phyloP scores from a whole-genome alignment of 2,797 vertebrate species.

The Coregonus ussuriensis region DNA sequence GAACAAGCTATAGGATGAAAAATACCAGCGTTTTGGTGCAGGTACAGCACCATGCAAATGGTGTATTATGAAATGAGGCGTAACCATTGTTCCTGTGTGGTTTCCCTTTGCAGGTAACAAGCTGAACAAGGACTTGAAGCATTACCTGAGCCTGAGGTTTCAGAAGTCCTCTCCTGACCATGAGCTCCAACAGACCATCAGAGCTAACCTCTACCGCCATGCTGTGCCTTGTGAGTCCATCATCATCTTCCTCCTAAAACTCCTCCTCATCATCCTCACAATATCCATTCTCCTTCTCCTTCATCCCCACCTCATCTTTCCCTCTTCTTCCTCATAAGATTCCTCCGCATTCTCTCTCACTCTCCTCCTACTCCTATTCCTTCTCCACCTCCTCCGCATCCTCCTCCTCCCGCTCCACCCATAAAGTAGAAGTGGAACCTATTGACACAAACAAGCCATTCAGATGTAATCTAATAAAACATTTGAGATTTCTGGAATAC shows the following conservation, averaged over 20 bases:
- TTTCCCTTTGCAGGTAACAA: slow-evolving; percentile 82
- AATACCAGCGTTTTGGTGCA: too few species aligned
- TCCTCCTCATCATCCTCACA: neutral
- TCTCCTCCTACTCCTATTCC: too few species aligned
- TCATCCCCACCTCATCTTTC: slow-evolving; percentile 27
- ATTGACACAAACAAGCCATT: neutral
- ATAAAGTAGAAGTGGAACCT: too few species aligned
- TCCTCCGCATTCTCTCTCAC: neutral
- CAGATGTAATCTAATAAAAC: neutral
- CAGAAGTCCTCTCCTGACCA: slow-evolving; percentile 96
- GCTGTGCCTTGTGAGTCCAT: slow-evolving; percentile 97
- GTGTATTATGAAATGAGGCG: neutral
- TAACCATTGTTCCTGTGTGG: neutral
- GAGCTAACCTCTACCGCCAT: slow-evolving; percentile 97
- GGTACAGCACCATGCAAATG: too few species aligned
- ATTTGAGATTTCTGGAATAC: too few species aligned
- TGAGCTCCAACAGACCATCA: slow-evolving; percentile 94
- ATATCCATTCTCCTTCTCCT: neutral
- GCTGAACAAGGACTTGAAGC: slow-evolving; percentile 94
- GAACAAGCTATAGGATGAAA: too few species aligned
- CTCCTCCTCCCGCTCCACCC: too few species aligned
- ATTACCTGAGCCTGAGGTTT: slow-evolving; percentile 95
- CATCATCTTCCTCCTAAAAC: too few species aligned
- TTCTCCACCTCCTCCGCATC: too few species aligned
- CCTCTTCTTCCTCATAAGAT: slow-evolving; percentile 15